Evolutionary conservation across 2,113 vertebrate genomes (phyloP).

Genomic region (Pseudopodoces humilis): DNA sequence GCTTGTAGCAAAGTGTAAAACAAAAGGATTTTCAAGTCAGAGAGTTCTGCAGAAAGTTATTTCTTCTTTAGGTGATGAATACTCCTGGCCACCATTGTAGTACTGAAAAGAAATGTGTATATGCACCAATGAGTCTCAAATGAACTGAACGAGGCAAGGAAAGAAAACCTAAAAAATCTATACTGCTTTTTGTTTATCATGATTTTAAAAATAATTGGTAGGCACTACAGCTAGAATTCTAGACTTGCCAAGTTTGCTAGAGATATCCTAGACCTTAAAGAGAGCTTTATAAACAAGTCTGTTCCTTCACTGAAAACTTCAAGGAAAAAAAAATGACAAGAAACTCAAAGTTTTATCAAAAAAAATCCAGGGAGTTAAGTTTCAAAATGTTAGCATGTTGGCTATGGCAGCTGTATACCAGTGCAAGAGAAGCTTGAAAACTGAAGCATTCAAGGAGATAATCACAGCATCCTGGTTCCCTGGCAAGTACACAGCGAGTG

Average conservation of each 20-base stretch:
- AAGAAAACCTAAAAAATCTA: neutral
- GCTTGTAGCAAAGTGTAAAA: neutral
- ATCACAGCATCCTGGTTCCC: neutral
- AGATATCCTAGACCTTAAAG: neutral
- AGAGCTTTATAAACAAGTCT: slow-evolving; percentile 8
- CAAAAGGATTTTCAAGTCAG: neutral
- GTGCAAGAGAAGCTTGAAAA: neutral
- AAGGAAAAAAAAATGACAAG: neutral
- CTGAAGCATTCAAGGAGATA: neutral
- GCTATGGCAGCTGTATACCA: neutral
- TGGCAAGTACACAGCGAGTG: neutral
- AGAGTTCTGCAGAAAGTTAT: neutral
- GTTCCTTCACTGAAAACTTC: slow-evolving; percentile 27
- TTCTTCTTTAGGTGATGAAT: neutral
- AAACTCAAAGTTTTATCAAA: neutral
- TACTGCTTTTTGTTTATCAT: neutral
- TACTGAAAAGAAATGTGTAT: neutral
- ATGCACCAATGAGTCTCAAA: neutral
- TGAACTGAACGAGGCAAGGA: neutral
- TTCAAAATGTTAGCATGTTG: neutral
- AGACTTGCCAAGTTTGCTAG: neutral
- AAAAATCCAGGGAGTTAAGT: neutral
- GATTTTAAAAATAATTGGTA: neutral
- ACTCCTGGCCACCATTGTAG: neutral
- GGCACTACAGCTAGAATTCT: neutral